Evolutionary conservation across 2,113 vertebrate genomes (phyloP).

Genomic region (Agelaius tricolor): DNA sequence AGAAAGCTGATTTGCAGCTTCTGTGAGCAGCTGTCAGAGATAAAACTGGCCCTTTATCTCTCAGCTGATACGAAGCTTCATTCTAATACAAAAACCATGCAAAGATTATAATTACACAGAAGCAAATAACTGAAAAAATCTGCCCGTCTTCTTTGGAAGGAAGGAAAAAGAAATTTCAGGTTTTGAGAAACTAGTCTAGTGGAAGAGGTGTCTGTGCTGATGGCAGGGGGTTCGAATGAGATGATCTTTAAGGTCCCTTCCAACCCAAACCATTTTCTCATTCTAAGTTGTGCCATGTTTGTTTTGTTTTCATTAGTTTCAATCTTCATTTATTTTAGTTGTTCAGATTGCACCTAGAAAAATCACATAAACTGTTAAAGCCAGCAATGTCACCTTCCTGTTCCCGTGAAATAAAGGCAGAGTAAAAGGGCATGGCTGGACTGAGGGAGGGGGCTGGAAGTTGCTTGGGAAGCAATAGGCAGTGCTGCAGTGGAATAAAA

Average conservation of each 20-base stretch:
- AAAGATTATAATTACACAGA: neutral
- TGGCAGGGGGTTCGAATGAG: accelerated
- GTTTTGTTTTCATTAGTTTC: neutral
- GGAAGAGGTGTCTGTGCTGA: neutral
- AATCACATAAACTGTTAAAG: neutral
- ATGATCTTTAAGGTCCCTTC: neutral
- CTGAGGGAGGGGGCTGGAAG: accelerated
- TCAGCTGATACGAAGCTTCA: neutral
- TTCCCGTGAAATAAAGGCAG: neutral
- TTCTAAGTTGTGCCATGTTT: neutral
- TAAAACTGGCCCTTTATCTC: neutral
- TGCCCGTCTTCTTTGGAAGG: neutral
- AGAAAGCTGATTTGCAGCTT: neutral
- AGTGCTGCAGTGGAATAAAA: neutral
- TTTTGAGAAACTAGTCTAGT: neutral
- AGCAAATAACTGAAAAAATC: neutral
- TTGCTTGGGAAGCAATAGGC: neutral
- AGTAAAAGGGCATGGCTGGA: neutral
- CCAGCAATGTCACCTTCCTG: neutral
- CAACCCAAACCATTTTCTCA: neutral
- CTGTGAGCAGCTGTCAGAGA: neutral
- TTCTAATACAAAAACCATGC: neutral
- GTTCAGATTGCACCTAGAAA: neutral
- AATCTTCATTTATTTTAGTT: neutral
- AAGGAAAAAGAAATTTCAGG: neutral